phyloP scores from a whole-genome alignment of 2,113 vertebrate genomes.

The Otis tarda region DNA sequence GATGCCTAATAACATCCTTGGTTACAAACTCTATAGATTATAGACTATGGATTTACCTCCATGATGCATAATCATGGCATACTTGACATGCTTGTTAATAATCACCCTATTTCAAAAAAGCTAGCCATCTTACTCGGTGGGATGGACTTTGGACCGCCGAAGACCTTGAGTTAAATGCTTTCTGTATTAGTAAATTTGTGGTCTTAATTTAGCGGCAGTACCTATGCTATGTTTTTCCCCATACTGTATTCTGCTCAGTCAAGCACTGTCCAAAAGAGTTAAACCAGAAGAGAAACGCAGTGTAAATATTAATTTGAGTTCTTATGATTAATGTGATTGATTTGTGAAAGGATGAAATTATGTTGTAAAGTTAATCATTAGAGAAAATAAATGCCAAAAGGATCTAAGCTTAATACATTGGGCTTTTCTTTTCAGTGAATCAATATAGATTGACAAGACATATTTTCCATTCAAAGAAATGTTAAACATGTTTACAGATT shows the following conservation, averaged over 20 bases:
- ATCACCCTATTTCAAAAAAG: not conserved
- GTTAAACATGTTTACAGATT: slow-evolving; percentile 23
- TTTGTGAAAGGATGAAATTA: slow-evolving; percentile 53
- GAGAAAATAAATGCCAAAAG: slow-evolving; percentile 27
- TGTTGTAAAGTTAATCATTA: slow-evolving; percentile 53
- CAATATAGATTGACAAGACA: slow-evolving; percentile 41
- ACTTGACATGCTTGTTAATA: not conserved
- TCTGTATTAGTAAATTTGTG: not conserved
- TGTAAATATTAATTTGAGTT: slow-evolving; percentile 17
- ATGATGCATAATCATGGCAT: not conserved
- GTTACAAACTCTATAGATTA: not conserved
- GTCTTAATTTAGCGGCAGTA: not conserved
- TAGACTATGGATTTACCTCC: not conserved
- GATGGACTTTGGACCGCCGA: not conserved
- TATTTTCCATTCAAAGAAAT: slow-evolving; percentile 38
- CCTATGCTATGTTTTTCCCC: not conserved
- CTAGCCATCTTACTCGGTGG: not conserved
- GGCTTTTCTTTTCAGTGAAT: slow-evolving; percentile 33
- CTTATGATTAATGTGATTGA: slow-evolving; percentile 47
- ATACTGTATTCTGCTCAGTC: not conserved
- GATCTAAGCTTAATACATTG: not conserved
- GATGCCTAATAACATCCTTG: not conserved
- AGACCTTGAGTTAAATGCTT: not conserved
- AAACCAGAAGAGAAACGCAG: not conserved
- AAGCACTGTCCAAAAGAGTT: not conserved